Conservation (phyloP, 2,113 vertebrate genomes). For the Theropithecus gelada region DNA sequence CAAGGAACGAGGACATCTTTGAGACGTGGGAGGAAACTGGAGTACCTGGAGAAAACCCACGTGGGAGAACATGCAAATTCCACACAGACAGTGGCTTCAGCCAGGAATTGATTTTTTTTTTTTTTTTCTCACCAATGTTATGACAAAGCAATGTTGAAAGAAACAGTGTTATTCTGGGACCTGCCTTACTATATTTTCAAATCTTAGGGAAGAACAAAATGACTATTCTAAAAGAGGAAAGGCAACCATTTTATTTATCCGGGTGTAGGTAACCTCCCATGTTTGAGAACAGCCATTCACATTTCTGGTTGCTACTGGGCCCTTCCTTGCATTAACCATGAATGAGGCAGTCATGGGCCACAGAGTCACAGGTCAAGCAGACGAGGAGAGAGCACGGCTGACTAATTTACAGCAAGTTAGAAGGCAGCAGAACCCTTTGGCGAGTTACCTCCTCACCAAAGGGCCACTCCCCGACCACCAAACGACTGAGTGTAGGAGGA, state of each 20-base stretch:
- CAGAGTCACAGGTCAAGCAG: not conserved
- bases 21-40: not conserved
- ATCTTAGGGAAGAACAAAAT: constrained; percentile 10
- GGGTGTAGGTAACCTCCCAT: not conserved
- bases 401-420: not conserved
- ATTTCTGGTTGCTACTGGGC: not conserved
- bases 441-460: not conserved
- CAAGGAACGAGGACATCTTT: not conserved
- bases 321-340: not conserved
- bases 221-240: constrained; percentile 48
- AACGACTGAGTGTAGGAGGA: not conserved
- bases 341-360: not conserved
- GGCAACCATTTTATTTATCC: constrained; percentile 8
- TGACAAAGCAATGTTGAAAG: not conserved
- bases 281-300: not conserved
- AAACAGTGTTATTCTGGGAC: not conserved
- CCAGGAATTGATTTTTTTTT: not conserved
- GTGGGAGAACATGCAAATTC: not conserved
- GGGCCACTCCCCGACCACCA: not conserved
- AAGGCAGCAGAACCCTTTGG: not conserved
- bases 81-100: not conserved
- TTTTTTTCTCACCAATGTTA: not conserved
- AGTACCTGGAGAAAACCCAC: not conserved
- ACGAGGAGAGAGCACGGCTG: not conserved
- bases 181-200: not conserved